Conservation (phyloP, 2,113 vertebrate species). For the Garra rufa region DNA sequence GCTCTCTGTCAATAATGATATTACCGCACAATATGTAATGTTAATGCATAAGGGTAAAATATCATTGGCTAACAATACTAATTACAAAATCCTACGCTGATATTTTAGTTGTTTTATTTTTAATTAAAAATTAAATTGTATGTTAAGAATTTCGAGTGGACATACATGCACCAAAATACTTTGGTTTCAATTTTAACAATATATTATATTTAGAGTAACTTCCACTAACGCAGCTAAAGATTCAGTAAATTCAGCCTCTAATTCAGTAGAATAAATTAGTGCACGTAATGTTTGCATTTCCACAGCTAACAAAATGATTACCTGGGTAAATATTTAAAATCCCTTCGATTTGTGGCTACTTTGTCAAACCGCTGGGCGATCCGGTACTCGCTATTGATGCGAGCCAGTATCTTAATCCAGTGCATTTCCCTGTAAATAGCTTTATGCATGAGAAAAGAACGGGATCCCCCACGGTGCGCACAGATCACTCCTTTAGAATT, state of each 20-base stretch:
- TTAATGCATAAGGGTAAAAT: neutral
- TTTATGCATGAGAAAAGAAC: constrained; percentile 77
- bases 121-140: neutral
- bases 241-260: constrained; percentile 51
- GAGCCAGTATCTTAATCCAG: constrained; percentile 76
- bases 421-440: constrained; percentile 81
- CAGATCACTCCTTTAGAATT: constrained; percentile 31
- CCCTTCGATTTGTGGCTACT: constrained; percentile 67
- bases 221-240: constrained; percentile 1
- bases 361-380: constrained; percentile 69
- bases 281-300: constrained; percentile 67
- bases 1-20: neutral
- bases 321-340: constrained; percentile 79
- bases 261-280: constrained; percentile 56
- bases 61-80: neutral
- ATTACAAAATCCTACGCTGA: neutral
- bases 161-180: neutral
- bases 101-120: neutral
- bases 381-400: constrained; percentile 68
- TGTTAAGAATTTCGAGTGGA: neutral
- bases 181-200: neutral
- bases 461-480: constrained; percentile 38
- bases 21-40: neutral
- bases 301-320: constrained; percentile 70
- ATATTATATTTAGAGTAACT: neutral